Evolutionary conservation across 2,888 invertebrate species (phyloP).

Genomic region (Nomada fabriciana): DNA sequence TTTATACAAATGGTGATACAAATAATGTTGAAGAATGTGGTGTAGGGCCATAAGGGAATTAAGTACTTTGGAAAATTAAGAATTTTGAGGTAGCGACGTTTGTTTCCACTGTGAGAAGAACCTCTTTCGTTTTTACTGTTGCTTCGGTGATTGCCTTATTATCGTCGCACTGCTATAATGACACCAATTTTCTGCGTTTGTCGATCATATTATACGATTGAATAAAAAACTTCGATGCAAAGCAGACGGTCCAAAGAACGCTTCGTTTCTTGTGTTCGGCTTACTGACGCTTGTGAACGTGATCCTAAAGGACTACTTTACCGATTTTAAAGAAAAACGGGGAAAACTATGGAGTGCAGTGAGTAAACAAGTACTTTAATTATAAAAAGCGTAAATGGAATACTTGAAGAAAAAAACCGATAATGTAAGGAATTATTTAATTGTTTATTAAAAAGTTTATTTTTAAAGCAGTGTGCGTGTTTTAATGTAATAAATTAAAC

Average conservation of each 20-base stretch:
- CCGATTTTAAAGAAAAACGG: background rate
- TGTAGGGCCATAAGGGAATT: background rate
- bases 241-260: background rate
- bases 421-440: background rate
- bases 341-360: background rate
- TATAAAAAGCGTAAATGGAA: too few species aligned
- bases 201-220: background rate
- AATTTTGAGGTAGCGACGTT: background rate
- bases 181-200: slow-evolving; percentile 7
- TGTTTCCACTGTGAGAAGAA: background rate
- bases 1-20: too few species aligned
- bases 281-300: background rate
- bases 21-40: too few species aligned
- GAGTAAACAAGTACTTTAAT: background rate
- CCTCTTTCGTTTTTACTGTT: slow-evolving; percentile 6
- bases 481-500: background rate
- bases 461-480: background rate
- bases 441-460: background rate
- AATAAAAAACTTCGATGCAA: slow-evolving; percentile 1
- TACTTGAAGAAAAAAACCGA: background rate
- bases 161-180: background rate
- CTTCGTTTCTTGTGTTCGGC: background rate
- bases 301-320: background rate
- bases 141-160: background rate
- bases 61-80: too few species aligned